Evolutionary conservation across 1,140 invertebrate genomes (phyloP).

Genomic region (Drosophila triauraria): DNA sequence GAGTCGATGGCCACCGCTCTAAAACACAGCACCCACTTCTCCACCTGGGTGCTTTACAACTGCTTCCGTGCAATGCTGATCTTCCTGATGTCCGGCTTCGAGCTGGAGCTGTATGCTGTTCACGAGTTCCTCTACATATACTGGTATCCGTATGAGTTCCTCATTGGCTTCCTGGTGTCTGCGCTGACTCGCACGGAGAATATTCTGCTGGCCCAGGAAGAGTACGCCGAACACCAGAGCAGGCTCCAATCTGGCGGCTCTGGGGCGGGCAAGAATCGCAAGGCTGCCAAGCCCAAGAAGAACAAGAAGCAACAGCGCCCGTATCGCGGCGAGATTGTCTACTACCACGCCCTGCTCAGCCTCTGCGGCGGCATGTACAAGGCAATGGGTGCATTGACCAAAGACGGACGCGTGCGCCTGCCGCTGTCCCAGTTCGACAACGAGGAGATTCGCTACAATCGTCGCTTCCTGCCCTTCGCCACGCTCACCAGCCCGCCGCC

Average conservation of each 20-base stretch:
- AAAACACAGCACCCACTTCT: conserved; percentile 94
- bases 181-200: conserved; percentile 95
- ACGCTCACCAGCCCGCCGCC: conserved; percentile 95
- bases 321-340: conserved; percentile 92
- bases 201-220: conserved; percentile 92
- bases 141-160: conserved; percentile 98
- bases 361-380: conserved; percentile 98
- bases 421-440: conserved; percentile 95
- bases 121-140: conserved; percentile 98
- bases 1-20: conserved; percentile 74
- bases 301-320: conserved; percentile 89
- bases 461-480: conserved; percentile 95
- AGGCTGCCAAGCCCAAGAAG: conserved; percentile 91
- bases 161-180: conserved; percentile 97
- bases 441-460: conserved; percentile 97
- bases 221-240: conserved; percentile 86
- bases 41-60: conserved; percentile 98
- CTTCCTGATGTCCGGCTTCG: conserved; percentile 97
- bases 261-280: conserved; percentile 86
- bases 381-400: conserved; percentile 87
- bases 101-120: conserved; percentile 97
- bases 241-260: conserved; percentile 77
- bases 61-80: conserved; percentile 98
- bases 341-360: conserved; percentile 96
- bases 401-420: conserved; percentile 89